Conservation (phyloP, 2,888 invertebrate species). For the Calliphora vomitoria region DNA sequence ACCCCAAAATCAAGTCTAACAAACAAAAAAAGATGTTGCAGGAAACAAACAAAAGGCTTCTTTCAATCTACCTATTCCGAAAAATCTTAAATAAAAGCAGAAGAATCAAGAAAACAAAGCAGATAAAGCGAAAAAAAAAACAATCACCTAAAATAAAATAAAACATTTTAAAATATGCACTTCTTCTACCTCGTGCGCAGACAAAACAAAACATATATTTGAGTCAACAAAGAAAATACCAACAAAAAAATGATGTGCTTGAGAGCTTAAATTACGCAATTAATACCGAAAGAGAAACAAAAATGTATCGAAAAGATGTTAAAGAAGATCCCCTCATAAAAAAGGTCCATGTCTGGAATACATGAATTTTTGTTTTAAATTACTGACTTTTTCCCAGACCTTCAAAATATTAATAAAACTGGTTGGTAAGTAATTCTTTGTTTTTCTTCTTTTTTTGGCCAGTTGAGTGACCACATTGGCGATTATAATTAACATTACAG, state of each 20-base stretch:
- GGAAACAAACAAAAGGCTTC: not conserved
- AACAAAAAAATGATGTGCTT: not conserved
- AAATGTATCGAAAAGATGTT: not conserved
- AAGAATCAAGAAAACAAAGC: not conserved
- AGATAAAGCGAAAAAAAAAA: too few species aligned
- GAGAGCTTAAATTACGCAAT: conserved; percentile 15
- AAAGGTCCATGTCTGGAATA: not conserved
- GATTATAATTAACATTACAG: too few species aligned
- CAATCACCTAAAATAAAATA: too few species aligned
- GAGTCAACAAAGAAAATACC: too few species aligned
- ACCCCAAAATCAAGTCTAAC: too few species aligned
- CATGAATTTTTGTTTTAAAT: not conserved
- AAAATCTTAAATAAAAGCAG: not conserved
- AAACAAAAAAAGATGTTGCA: not conserved
- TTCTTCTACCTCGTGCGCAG: too few species aligned
- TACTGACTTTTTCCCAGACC: not conserved
- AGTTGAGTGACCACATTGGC: too few species aligned
- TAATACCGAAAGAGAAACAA: not conserved
- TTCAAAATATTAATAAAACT: too few species aligned
- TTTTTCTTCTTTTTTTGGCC: too few species aligned
- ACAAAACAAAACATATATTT: too few species aligned
- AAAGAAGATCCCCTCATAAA: not conserved
- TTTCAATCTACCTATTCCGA: not conserved
- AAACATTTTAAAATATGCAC: too few species aligned
- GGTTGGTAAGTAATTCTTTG: too few species aligned